Percentiles rank a stretch among this genome's conserved stretches.
These are phyloP conservation scores for Pipistrellus pipistrellus DNA, from an alignment of 2,797 vertebrate species.

Conservation along the genomic window DNA sequence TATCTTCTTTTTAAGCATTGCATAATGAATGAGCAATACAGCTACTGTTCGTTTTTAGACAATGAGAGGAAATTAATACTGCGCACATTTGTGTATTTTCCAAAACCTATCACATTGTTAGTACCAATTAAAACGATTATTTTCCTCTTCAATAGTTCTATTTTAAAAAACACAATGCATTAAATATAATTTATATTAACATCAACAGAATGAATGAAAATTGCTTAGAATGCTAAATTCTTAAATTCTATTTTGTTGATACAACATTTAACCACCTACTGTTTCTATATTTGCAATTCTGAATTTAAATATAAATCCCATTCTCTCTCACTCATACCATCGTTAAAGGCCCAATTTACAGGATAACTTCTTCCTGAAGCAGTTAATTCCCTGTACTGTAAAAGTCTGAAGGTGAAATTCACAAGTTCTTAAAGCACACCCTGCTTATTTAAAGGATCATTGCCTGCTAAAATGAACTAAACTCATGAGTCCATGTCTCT, in stretches of 20 bases:
- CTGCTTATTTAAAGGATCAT: background rate
- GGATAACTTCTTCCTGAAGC: background rate
- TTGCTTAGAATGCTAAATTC: background rate
- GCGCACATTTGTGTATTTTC: background rate
- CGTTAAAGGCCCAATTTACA: background rate
- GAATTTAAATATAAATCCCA: background rate
- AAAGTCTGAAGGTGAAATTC: background rate
- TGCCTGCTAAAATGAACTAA: background rate
- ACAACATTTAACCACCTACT: background rate
- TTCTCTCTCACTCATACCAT: background rate
- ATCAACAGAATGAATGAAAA: constrained; percentile 3
- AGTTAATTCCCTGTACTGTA: background rate
- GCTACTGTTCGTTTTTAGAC: background rate
- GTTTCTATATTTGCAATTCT: background rate
- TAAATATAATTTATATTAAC: background rate
- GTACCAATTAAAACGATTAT: background rate
- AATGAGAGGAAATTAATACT: constrained; percentile 9
- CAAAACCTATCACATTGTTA: constrained; percentile 23
- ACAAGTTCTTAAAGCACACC: background rate
- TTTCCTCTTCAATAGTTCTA: background rate
- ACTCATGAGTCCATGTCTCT: background rate
- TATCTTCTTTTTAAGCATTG: background rate
- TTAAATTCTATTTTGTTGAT: constrained; percentile 25
- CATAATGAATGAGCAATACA: background rate
- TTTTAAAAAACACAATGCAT: background rate